Base-by-base conservation (phyloP, 2,113 vertebrate genomes). In the Poicephalus meyeri region DNA sequence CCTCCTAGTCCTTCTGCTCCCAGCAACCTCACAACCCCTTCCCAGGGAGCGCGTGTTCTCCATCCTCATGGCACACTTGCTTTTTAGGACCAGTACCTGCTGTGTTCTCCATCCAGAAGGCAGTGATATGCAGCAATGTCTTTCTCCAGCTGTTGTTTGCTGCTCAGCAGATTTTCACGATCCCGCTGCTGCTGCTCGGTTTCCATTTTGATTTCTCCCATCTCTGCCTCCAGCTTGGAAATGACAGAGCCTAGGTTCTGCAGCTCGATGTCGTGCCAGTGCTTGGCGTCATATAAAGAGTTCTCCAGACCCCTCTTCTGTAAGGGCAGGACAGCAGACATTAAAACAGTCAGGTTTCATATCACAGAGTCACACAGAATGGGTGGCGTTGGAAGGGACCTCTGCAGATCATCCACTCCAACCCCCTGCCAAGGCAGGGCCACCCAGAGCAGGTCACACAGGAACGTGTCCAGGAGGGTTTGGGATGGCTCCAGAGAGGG, bases 261-360 rank as follows among this genome's bases (percentile, higher is more conserved):
- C 70, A 99, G 98, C 97, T 99, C 99, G 26, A 99, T 98, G 88
- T 98, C 98, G 0, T 99, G 99, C 99, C 99, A 99, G 95, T 99
- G 99, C 47, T 98, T 98, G 42, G 99, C 98, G 0, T 99, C 99
- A 0, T 98, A 97, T 85, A 99, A 93, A 6, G 99, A 98, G 91
- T 98, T 99, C 95, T 99, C 99, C 97, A 99, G 97, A 58, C 99
- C 99, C 17, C 99, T 98, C 97, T 99, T 99, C 99, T 99, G 86
- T 64, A 95, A 95, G 28, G 86, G 85, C 93, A 63, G 29, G 88
- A 92, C 79, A 77, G 28, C 18, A 94, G 69, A 82, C 21, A 77
- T 74, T 15, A 19, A 72, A 76, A 19, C 33, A 64, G 37, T 76
- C 39, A 74, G 15, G 42, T 89, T 80, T 47, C 29, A 3, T 58